phyloP scores from a whole-genome alignment of 2,797 vertebrate species.

The Pangasius sanitwongsei region DNA sequence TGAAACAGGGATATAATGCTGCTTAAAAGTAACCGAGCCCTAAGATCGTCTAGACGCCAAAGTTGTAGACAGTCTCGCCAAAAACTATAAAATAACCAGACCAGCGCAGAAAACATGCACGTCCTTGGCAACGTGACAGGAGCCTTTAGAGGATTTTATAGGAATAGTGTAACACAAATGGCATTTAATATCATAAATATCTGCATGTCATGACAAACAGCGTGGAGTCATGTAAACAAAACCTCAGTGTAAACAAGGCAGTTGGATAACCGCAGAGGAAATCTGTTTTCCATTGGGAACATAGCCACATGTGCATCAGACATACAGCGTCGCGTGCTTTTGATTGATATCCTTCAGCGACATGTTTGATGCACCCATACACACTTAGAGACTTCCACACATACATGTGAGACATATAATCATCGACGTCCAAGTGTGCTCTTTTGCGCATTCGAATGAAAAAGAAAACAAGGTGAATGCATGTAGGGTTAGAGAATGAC shows the following conservation, averaged over 20 bases:
- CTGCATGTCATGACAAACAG: constrained; percentile 43
- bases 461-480: neutral
- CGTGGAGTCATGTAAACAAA: constrained; percentile 46
- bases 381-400: neutral
- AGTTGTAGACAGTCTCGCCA: constrained; percentile 15
- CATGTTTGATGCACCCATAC: constrained; percentile 5
- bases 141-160: constrained; percentile 26
- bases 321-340: constrained; percentile 28
- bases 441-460: neutral
- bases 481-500: neutral
- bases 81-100: constrained; percentile 35
- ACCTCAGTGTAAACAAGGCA: constrained; percentile 46
- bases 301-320: constrained; percentile 43
- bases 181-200: constrained; percentile 45
- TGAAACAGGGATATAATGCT: constrained; percentile 65
- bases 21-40: constrained; percentile 39
- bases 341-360: constrained; percentile 55
- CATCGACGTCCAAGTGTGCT: neutral
- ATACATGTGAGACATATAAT: constrained; percentile 22
- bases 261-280: constrained; percentile 38
- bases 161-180: constrained; percentile 37
- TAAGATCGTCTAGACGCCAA: constrained; percentile 37
- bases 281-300: constrained; percentile 55
- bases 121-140: constrained; percentile 6
- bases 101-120: constrained; percentile 3